Conservation (phyloP, 2,113 vertebrate genomes). For the Chloropsis cyanopogon region DNA sequence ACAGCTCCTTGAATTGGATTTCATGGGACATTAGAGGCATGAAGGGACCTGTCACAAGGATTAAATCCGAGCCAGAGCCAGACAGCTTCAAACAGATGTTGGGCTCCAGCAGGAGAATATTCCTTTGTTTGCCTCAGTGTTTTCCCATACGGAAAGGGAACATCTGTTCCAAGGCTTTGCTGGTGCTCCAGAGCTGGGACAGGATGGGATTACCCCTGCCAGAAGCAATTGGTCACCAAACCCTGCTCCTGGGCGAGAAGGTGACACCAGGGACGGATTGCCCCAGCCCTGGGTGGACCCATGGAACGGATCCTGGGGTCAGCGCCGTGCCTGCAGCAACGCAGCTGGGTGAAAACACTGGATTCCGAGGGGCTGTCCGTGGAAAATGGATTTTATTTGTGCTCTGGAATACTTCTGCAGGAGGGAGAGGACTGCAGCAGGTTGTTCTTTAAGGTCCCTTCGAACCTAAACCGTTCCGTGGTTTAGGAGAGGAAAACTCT, state of each 20-base stretch:
- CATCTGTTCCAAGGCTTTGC: conserved; percentile 39
- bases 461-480: background rate
- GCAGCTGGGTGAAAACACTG: rapidly evolving
- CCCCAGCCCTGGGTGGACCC: rapidly evolving
- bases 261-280: background rate
- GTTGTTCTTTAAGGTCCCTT: background rate
- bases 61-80: conserved; percentile 45
- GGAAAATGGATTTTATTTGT: background rate
- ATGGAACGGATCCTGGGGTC: rapidly evolving
- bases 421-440: background rate
- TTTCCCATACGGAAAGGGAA: conserved; percentile 62
- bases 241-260: background rate
- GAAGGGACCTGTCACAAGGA: conserved; percentile 65
- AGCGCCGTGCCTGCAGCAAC: rapidly evolving
- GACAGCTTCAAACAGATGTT: conserved; percentile 69
- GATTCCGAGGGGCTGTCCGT: rapidly evolving
- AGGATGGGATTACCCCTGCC: background rate
- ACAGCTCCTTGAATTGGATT: conserved; percentile 44
- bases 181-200: background rate
- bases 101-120: conserved; percentile 60
- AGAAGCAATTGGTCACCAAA: background rate
- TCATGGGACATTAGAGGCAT: conserved; percentile 67
- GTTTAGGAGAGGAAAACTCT: background rate
- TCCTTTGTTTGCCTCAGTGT: conserved; percentile 54
- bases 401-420: background rate